Evolutionary conservation across 1,140 invertebrate species (phyloP).

Genomic region (Drosophila sucinea): DNA sequence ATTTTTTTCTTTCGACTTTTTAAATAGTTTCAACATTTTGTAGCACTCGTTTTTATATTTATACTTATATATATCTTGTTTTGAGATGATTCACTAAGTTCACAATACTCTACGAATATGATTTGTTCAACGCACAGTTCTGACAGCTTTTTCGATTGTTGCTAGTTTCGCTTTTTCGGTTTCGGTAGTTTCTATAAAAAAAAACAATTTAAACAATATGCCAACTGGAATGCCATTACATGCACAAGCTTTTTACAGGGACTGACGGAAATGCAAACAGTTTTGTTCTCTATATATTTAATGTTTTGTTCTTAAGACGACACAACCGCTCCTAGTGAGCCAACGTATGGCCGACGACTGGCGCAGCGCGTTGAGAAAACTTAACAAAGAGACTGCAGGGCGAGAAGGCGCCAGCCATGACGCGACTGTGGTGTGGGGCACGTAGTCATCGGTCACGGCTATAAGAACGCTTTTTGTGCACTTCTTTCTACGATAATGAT

Average conservation of each 20-base stretch:
- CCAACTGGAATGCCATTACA: background rate
- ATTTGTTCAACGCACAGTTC: background rate
- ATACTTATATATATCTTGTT: slow-evolving; percentile 9
- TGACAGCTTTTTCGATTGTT: slow-evolving; percentile 18
- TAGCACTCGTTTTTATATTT: slow-evolving; percentile 9
- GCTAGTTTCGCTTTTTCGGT: background rate
- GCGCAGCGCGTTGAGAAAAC: slow-evolving; percentile 57
- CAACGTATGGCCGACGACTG: slow-evolving; percentile 69
- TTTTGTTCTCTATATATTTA: slow-evolving; percentile 8
- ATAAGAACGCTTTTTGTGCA: background rate
- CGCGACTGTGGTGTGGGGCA: slow-evolving; percentile 22
- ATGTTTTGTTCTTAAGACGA: background rate
- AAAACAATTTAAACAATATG: slow-evolving; percentile 28
- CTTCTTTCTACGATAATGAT: background rate
- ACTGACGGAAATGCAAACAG: slow-evolving; percentile 11
- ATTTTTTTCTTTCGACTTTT: slow-evolving; percentile 78
- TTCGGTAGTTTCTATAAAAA: too few relatives aligned
- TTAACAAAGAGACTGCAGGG: slow-evolving; percentile 50
- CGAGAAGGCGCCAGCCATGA: slow-evolving; percentile 23
- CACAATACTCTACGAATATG: background rate
- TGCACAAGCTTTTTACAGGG: slow-evolving; percentile 41
- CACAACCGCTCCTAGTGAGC: slow-evolving; percentile 42
- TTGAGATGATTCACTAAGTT: background rate
- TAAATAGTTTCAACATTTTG: slow-evolving; percentile 77
- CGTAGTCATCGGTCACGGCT: slow-evolving; percentile 22